Evolutionary conservation across 2,797 vertebrate genomes (phyloP).

Genomic region (Alectoris magna): DNA sequence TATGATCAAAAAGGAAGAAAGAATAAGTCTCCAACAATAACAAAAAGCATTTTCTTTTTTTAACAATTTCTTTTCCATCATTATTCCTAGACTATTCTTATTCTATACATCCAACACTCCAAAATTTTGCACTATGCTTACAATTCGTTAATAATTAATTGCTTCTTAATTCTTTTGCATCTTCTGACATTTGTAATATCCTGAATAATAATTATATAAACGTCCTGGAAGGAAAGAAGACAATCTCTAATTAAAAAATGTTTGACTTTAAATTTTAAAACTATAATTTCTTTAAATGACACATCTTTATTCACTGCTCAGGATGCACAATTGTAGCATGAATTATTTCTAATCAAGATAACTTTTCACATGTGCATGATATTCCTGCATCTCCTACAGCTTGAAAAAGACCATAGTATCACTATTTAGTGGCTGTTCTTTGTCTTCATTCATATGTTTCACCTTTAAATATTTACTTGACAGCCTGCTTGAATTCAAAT

Average conservation of each 20-base stretch:
- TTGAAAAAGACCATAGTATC: not conserved
- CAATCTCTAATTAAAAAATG: not conserved
- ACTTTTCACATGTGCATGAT: not conserved
- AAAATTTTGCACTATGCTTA: not conserved
- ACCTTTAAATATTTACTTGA: conserved; percentile 79
- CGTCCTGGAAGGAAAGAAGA: not conserved
- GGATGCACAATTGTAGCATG: not conserved
- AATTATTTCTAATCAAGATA: conserved; percentile 34
- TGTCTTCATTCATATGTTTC: conserved; percentile 49
- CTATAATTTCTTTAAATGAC: not conserved
- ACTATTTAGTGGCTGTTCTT: not conserved
- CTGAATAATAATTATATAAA: not conserved
- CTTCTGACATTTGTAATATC: not conserved
- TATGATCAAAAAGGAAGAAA: conserved; percentile 51
- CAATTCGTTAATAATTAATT: conserved; percentile 58
- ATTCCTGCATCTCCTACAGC: not conserved
- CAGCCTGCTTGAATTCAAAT: conserved; percentile 81
- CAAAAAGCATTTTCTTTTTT: not conserved
- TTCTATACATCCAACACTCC: not conserved
- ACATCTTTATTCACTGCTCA: not conserved
- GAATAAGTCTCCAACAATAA: not conserved
- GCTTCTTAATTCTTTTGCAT: conserved; percentile 23
- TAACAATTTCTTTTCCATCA: not conserved
- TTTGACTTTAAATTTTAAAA: conserved; percentile 15
- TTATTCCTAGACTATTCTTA: not conserved